These are phyloP conservation scores for Drosophila quadrilineata DNA, from an alignment of 1,140 invertebrate genomes.

Conservation along the genomic window DNA sequence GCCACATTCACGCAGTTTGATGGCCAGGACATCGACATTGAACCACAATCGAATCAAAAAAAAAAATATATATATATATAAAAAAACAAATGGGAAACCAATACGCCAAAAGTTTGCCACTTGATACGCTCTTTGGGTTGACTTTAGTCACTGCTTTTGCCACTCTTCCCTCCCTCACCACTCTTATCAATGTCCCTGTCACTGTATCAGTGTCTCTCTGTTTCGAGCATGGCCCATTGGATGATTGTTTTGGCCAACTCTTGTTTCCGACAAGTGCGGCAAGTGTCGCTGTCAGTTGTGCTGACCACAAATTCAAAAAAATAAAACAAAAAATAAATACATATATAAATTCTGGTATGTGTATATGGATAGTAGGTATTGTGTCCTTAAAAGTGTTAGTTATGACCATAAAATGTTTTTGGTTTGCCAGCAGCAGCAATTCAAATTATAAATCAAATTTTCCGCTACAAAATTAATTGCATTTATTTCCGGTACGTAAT, in stretches of 20 bases:
- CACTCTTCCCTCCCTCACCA: too few species aligned
- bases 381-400: constrained; percentile 27
- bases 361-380: too few species aligned
- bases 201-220: too few species aligned
- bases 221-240: not conserved
- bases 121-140: constrained; percentile 14
- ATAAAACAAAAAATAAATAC: too few species aligned
- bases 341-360: too few species aligned
- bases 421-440: not conserved
- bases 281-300: constrained; percentile 25
- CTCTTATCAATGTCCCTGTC: too few species aligned
- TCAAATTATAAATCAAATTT: constrained; percentile 43
- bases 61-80: too few species aligned
- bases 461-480: constrained; percentile 41
- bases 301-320: constrained; percentile 13
- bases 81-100: too few species aligned
- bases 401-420: constrained; percentile 14
- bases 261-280: constrained; percentile 29
- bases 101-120: constrained; percentile 15
- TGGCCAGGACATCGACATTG: not conserved
- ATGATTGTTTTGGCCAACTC: not conserved
- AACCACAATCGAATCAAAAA: constrained; percentile 28
- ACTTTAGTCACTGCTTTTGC: too few species aligned
- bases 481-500: constrained; percentile 28
- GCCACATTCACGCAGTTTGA: constrained; percentile 14